Conservation (phyloP, 2,797 vertebrate genomes). For the Masticophis lateralis region DNA sequence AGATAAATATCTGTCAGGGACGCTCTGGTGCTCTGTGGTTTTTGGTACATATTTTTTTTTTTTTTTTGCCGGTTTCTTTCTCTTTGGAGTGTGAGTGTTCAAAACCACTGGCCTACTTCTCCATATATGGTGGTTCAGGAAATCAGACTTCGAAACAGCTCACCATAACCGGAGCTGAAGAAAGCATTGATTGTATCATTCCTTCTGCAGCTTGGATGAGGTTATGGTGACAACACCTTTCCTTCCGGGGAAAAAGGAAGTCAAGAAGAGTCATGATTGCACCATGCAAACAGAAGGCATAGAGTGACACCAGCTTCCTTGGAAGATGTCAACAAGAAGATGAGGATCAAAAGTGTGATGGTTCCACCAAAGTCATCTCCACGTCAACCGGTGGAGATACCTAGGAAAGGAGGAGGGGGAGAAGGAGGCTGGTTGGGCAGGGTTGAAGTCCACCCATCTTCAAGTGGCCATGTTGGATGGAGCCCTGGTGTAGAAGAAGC, state of each 20-base stretch:
- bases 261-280: not conserved
- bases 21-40: not conserved
- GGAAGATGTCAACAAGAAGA: not conserved
- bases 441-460: not conserved
- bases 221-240: not conserved
- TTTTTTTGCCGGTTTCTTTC: not conserved
- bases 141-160: not conserved
- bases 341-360: not conserved
- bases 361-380: not conserved
- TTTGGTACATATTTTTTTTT: no score
- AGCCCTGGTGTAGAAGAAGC: not conserved
- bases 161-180: not conserved
- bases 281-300: not conserved
- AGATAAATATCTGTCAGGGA: not conserved
- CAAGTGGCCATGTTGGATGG: not conserved
- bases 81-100: not conserved
- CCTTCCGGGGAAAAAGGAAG: not conserved
- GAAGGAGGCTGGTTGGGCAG: not conserved
- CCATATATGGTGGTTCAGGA: not conserved
- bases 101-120: not conserved
- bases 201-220: not conserved
- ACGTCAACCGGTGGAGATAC: not conserved
- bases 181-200: not conserved
- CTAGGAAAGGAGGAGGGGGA: not conserved
- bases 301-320: not conserved